Conservation (phyloP, 2,113 vertebrate species). For the Gymnocephalus cernua region DNA sequence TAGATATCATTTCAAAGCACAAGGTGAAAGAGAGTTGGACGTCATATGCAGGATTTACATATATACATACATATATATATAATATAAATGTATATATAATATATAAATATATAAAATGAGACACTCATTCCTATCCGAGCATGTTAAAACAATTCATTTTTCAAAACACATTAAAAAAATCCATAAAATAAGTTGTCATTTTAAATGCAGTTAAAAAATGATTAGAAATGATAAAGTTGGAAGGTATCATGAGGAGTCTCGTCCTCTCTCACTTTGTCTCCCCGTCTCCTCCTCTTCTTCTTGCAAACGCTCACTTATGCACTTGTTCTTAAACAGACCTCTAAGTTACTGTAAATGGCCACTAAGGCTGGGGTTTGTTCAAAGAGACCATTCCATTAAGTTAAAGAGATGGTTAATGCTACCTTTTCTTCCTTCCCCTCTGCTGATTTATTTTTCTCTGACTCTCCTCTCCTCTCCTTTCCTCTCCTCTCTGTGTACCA, state of each 20-base stretch:
- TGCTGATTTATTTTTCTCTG: background rate
- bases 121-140: slow-evolving; percentile 11
- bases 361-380: slow-evolving; percentile 34
- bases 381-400: slow-evolving; percentile 46
- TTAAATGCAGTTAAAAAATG: background rate
- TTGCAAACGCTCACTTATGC: slow-evolving; percentile 31
- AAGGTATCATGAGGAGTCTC: background rate
- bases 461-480: background rate
- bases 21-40: slow-evolving; percentile 53
- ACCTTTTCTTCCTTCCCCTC: slow-evolving; percentile 5
- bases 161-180: background rate
- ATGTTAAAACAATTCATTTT: background rate
- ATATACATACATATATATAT: too few relatives aligned
- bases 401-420: slow-evolving; percentile 43
- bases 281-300: background rate
- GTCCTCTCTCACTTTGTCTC: background rate
- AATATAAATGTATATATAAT: too few relatives aligned
- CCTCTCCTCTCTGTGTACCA: background rate
- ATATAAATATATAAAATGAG: background rate
- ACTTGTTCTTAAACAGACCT: slow-evolving; percentile 40
- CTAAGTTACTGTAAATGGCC: slow-evolving; percentile 42
- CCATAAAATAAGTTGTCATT: slow-evolving; percentile 6
- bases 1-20: slow-evolving; percentile 71
- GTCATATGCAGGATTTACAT: slow-evolving; percentile 26
- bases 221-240: background rate